These are phyloP conservation scores for Galendromus occidentalis DNA, from an alignment of 1,140 invertebrate genomes.

Conservation along the genomic window DNA sequence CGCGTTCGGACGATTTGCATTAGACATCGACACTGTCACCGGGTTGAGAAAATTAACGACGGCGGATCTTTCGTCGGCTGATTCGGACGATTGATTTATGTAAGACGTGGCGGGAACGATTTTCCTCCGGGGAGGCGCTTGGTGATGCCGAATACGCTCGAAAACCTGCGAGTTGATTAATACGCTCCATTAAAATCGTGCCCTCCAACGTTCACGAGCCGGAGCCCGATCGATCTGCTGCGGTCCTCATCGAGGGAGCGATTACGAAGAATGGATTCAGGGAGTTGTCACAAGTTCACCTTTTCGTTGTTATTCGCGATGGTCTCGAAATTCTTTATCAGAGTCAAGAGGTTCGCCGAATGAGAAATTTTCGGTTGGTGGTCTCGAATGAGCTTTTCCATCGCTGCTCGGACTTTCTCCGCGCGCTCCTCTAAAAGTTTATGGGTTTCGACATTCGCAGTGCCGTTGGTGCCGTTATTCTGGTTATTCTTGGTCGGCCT, in stretches of 20 bases:
- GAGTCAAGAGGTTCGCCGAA: background rate
- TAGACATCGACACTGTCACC: background rate
- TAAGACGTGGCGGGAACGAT: background rate
- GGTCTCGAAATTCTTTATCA: background rate
- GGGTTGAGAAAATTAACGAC: background rate
- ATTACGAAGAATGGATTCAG: too few relatives aligned
- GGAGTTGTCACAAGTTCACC: too few relatives aligned
- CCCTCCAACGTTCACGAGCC: too few relatives aligned
- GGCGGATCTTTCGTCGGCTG: background rate
- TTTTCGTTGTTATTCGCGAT: conserved; percentile 8
- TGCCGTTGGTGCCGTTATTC: background rate
- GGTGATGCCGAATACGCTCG: background rate
- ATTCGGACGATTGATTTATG: background rate
- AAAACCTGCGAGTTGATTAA: background rate
- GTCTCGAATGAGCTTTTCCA: conserved; percentile 3
- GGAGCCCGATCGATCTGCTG: too few relatives aligned
- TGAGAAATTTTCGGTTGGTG: conserved; percentile 3
- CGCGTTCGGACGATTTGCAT: background rate
- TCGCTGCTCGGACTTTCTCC: background rate
- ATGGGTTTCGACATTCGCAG: background rate
- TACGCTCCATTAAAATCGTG: background rate
- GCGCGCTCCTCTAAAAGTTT: background rate
- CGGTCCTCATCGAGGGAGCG: too few relatives aligned
- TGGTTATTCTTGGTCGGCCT: background rate
- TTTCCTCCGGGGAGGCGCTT: background rate